Percentiles rank a stretch among this genome's conserved stretches.
Conservation (phyloP, 2,797 vertebrate genomes). For the Myotis pilosus region DNA sequence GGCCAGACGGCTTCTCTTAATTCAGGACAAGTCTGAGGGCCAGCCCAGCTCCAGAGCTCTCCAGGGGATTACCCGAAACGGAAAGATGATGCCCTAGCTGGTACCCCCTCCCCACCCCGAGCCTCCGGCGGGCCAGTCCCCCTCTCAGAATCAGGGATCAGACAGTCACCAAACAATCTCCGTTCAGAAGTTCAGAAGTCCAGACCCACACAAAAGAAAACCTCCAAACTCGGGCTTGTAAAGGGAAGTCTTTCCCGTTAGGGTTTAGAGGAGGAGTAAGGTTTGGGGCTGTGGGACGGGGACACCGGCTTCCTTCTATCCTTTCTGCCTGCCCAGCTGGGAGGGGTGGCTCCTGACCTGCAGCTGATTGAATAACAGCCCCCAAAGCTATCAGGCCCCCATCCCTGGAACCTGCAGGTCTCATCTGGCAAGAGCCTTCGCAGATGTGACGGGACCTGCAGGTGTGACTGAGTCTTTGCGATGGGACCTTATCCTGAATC, state of each 20-base stretch:
- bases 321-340: background rate
- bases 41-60: background rate
- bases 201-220: background rate
- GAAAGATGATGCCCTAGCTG: too few species aligned
- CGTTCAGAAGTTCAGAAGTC: background rate
- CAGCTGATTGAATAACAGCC: accelerated
- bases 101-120: background rate
- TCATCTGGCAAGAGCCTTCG: background rate
- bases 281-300: background rate
- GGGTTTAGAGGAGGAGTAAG: background rate
- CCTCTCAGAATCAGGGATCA: background rate
- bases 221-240: background rate
- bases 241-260: background rate
- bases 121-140: accelerated
- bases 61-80: background rate
- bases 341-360: background rate
- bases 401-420: too few species aligned
- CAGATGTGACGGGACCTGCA: background rate
- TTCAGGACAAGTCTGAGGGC: background rate
- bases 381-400: background rate
- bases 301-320: accelerated
- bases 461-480: background rate
- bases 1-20: background rate
- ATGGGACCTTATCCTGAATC: background rate
- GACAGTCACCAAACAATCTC: background rate